Conservation (phyloP, 2,888 invertebrate species). For the Rhagophthalmus giganteus region DNA sequence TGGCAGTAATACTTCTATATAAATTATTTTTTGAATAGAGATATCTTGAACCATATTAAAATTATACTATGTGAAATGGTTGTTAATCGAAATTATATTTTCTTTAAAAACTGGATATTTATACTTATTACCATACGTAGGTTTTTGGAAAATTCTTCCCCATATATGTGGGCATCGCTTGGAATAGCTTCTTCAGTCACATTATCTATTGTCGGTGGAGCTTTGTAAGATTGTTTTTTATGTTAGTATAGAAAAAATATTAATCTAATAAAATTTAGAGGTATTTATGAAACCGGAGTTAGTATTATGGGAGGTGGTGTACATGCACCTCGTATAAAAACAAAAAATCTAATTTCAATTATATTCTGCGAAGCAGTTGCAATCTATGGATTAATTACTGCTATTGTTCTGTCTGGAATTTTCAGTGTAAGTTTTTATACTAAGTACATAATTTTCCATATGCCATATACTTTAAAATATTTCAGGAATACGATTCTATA, state of each 20-base stretch:
- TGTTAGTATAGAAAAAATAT: too few species aligned
- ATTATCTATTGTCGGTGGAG: slow-evolving; percentile 95
- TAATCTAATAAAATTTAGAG: too few species aligned
- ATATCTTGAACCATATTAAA: too few species aligned
- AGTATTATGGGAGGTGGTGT: slow-evolving; percentile 98
- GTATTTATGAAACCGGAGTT: slow-evolving; percentile 95
- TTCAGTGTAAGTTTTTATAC: slow-evolving; percentile 65
- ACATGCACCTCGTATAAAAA: slow-evolving; percentile 97
- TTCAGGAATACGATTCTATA: too few species aligned
- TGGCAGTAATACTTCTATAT: too few species aligned
- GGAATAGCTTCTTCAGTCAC: slow-evolving; percentile 93
- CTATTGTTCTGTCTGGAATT: slow-evolving; percentile 47
- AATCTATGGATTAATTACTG: slow-evolving; percentile 48
- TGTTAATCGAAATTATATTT: too few species aligned
- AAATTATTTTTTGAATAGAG: too few species aligned
- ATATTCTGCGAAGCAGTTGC: slow-evolving; percentile 89
- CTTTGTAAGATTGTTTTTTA: slow-evolving; percentile 65
- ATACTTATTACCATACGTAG: too few species aligned
- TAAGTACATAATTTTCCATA: background rate
- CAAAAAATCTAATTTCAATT: slow-evolving; percentile 98
- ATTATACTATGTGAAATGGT: too few species aligned
- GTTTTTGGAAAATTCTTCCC: slow-evolving; percentile 87
- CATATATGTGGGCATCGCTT: slow-evolving; percentile 93
- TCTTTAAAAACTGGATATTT: too few species aligned
- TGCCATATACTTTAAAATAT: too few species aligned